Percentiles rank a stretch among this genome's conserved stretches.
Conservation (phyloP, 2,797 vertebrate species). For the Glyptemys insculpta region DNA sequence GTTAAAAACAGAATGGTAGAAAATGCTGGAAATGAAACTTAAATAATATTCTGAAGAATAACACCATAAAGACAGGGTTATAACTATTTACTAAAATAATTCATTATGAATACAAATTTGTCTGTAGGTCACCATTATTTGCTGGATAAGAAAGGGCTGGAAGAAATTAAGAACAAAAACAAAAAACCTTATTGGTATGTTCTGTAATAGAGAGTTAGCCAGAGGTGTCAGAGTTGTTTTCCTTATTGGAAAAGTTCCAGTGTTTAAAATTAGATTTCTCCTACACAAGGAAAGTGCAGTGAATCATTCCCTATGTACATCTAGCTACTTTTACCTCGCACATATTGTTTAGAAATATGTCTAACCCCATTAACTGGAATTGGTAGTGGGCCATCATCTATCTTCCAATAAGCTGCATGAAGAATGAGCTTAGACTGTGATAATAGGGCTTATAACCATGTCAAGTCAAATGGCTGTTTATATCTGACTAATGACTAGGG, state of each 20-base stretch:
- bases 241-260: neutral
- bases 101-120: neutral
- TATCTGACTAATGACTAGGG: constrained; percentile 44
- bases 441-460: neutral
- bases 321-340: neutral
- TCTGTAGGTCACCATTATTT: neutral
- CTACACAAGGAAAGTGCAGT: neutral
- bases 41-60: neutral
- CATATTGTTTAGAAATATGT: constrained; percentile 21
- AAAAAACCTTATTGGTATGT: rapidly evolving
- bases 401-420: constrained; percentile 8
- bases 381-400: constrained; percentile 36
- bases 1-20: neutral
- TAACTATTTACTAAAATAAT: neutral
- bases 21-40: neutral
- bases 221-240: neutral
- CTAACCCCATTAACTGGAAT: constrained; percentile 24
- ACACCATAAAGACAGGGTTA: neutral
- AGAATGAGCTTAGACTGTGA: neutral
- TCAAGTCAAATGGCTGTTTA: constrained; percentile 45
- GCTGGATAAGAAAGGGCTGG: neutral
- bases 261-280: neutral
- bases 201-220: neutral
- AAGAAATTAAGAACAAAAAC: neutral
- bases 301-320: neutral